Percentiles rank a stretch among this genome's conserved stretches.
These are phyloP conservation scores for Siderastrea radians DNA, from an alignment of 92 coral and sea anemone species.

Conservation along the genomic window DNA sequence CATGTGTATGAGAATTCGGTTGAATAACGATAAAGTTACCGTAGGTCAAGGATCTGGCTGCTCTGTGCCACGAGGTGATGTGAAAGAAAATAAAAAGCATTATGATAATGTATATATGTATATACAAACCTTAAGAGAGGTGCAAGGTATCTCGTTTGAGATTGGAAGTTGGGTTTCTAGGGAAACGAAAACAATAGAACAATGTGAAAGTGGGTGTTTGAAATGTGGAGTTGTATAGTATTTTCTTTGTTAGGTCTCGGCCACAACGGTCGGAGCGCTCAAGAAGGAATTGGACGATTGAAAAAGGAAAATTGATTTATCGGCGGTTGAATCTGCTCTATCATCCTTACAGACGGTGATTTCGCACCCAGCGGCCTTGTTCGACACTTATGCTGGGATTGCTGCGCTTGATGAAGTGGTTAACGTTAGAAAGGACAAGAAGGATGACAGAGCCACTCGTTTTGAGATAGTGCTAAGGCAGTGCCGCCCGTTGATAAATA, in stretches of 20 bases:
- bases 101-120: neutral
- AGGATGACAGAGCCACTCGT: neutral
- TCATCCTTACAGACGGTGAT: conserved; percentile 8
- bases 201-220: no score
- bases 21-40: neutral
- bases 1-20: neutral
- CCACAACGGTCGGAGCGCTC: conserved; percentile 14
- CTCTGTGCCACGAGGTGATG: conserved; percentile 13
- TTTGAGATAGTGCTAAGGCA: conserved; percentile 25
- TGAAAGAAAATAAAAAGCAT: neutral
- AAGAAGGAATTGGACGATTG: conserved; percentile 11
- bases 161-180: no score
- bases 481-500: conserved; percentile 18
- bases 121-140: no score
- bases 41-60: neutral
- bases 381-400: conserved; percentile 18
- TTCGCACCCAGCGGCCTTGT: conserved; percentile 21
- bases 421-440: neutral
- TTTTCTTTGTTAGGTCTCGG: conserved; percentile 7
- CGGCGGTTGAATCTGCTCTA: conserved; percentile 23
- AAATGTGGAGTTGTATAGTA: neutral
- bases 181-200: no score
- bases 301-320: neutral
- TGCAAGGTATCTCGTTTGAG: no score
- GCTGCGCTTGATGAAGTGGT: conserved; percentile 29